Base-by-base conservation (phyloP, 2,888 invertebrate species). In the Tuberolachnus salignus region DNA sequence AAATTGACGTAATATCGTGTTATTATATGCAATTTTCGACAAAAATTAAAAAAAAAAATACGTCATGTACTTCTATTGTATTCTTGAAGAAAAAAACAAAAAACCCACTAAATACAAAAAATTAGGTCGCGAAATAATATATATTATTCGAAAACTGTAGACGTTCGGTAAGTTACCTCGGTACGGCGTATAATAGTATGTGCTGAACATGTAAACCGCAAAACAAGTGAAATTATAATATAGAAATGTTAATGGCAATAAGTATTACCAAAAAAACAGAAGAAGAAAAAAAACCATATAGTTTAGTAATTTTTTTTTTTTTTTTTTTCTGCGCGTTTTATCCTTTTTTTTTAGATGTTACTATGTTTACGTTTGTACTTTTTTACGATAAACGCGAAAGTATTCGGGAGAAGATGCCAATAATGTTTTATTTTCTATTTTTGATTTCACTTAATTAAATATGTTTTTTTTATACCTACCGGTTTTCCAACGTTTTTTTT, bases 161-260 rank as follows among this genome's bases (percentile, higher is more conserved):
- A 34, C 34, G 6, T 34, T 34, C 34, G 34, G 3, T 6, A 34
- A 34, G 34, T 34, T 34, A 34, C n/a, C n/a, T n/a, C n/a, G n/a
- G n/a, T 34, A 34, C 34, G 6, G 6, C 6, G n/a, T 34, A 34
- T 34, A 34, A 4, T 34, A 34, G 3, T 34, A 34, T 34, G 34
- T 53, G 16, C 53, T 69, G 19, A 69, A 1, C 42, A 14, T 53
- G 69, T 53, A 55, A 67, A 21, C 53, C 69, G 9, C 53, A 53
- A 53, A 69, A 14, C 42, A 42, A 69, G 69, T 69, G 53, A 69
- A 69, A 69, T 69, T 53, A 34, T 34, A 34, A 34, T n/a, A n/a
- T n/a, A 69, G 67, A 69, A 69, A 69, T 26, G 67, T 34, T 14
- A 26, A 53, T 67, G 34, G 26, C 34, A 69, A 34, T 51, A 23